phyloP scores from a whole-genome alignment of 2,113 vertebrate genomes.

The Probosciger aterrimus region DNA sequence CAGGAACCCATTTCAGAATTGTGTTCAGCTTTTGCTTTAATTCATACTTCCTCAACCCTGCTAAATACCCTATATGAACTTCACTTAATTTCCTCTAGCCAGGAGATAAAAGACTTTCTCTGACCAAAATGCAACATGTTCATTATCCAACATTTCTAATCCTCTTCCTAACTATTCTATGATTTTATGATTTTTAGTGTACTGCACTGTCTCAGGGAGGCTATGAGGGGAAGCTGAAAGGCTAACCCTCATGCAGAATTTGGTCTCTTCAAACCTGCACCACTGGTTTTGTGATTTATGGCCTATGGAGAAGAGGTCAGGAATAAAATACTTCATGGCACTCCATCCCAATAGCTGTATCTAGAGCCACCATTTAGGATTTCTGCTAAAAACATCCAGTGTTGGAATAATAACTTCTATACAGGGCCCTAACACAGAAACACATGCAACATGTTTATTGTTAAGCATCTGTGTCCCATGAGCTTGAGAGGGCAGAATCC shows the following conservation, averaged over 20 bases:
- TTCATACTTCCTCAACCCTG: not conserved
- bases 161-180: not conserved
- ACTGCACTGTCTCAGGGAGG: not conserved
- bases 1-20: not conserved
- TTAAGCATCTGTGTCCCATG: not conserved
- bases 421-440: not conserved
- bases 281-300: not conserved
- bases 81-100: not conserved
- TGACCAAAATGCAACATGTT: not conserved
- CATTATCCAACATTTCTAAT: not conserved
- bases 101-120: not conserved
- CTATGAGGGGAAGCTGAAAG: not conserved
- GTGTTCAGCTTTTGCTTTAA: not conserved
- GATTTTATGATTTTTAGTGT: not conserved
- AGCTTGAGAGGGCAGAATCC: not conserved
- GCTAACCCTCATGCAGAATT: not conserved
- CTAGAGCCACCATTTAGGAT: not conserved
- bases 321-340: not conserved
- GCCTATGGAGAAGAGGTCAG: not conserved
- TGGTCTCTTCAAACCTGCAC: not conserved
- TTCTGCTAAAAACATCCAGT: not conserved
- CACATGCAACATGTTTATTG: not conserved
- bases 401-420: not conserved
- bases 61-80: not conserved
- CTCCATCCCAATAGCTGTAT: not conserved